Conservation (phyloP, 2,888 invertebrate species). For the Zygothrica quintamaculata region DNA sequence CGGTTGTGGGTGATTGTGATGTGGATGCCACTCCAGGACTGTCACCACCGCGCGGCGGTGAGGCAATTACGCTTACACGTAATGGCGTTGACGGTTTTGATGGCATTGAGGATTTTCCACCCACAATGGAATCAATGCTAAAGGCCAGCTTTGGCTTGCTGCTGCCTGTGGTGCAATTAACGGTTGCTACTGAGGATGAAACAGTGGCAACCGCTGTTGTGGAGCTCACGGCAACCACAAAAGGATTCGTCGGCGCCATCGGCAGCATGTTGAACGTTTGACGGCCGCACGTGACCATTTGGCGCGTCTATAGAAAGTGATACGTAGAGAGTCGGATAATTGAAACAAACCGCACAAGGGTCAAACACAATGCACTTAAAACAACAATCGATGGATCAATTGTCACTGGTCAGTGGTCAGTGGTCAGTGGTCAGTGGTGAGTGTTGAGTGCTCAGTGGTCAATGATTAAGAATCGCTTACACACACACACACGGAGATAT, state of each 20-base stretch:
- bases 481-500: constrained; percentile 38
- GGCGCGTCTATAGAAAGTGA: constrained; percentile 51
- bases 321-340: constrained; percentile 44
- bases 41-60: constrained; percentile 74
- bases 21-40: constrained; percentile 56
- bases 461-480: constrained; percentile 20
- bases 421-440: constrained; percentile 15
- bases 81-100: constrained; percentile 39
- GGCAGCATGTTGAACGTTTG: constrained; percentile 91
- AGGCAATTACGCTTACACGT: constrained; percentile 66
- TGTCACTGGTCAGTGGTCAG: constrained; percentile 18
- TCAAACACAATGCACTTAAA: constrained; percentile 36
- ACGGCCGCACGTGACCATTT: constrained; percentile 85
- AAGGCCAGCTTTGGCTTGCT: constrained; percentile 97
- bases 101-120: constrained; percentile 77
- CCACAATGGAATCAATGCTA: constrained; percentile 97
- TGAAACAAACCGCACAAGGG: constrained; percentile 43
- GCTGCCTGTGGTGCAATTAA: constrained; percentile 46
- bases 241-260: constrained; percentile 89
- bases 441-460: too few relatives aligned
- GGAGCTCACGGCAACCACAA: constrained; percentile 75
- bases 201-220: constrained; percentile 51
- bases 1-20: constrained; percentile 57
- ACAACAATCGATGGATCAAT: constrained; percentile 34
- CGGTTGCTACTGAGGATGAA: constrained; percentile 61